phyloP scores from a whole-genome alignment of 2,797 vertebrate species.

The Syndactyla subalaris region DNA sequence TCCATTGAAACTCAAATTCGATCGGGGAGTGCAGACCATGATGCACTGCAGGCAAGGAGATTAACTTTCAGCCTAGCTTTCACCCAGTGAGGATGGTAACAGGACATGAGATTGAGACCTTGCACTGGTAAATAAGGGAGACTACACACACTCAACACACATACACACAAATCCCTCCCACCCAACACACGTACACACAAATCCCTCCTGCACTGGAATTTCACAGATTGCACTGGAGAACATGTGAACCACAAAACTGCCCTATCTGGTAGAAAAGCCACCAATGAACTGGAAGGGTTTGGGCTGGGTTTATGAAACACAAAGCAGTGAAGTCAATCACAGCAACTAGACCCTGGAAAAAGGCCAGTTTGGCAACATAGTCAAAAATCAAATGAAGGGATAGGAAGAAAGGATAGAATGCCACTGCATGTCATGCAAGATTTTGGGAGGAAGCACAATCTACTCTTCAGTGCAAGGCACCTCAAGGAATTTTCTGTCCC shows the following conservation, averaged over 20 bases:
- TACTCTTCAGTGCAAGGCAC: not conserved
- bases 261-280: not conserved
- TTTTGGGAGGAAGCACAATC: not conserved
- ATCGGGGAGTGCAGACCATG: not conserved
- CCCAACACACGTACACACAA: not conserved
- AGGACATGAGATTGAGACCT: not conserved
- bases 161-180: not conserved
- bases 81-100: not conserved
- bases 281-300: not conserved
- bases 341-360: not conserved
- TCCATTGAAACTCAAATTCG: not conserved
- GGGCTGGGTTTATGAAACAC: not conserved
- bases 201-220: not conserved
- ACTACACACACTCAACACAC: not conserved
- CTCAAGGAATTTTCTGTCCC: not conserved
- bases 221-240: not conserved
- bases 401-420: constrained; percentile 31
- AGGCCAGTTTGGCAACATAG: not conserved
- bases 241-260: constrained; percentile 7
- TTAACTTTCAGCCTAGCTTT: not conserved
- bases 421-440: not conserved
- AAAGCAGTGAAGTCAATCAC: constrained; percentile 8
- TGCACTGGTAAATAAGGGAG: not conserved
- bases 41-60: not conserved
- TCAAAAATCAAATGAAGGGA: not conserved